phyloP scores from a whole-genome alignment of 1,140 invertebrate species.

The Diachasmimorpha longicaudata region DNA sequence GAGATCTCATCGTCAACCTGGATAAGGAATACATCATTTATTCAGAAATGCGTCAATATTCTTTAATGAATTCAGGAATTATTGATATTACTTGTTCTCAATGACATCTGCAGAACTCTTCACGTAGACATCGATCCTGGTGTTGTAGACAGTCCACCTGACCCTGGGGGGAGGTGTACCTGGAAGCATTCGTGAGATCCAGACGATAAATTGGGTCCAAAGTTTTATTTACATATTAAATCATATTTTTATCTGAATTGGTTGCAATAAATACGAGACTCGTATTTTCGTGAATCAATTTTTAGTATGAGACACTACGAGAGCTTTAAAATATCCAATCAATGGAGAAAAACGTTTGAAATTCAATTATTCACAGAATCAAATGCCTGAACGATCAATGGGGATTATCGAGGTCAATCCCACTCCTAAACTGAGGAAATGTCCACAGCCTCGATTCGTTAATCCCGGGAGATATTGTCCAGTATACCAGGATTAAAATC shows the following conservation, averaged over 20 bases:
- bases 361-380: not conserved
- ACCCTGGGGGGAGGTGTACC: conserved; percentile 65
- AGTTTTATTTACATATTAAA: too few relatives aligned
- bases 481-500: conserved; percentile 49
- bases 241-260: too few relatives aligned
- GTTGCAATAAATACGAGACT: too few relatives aligned
- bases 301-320: too few relatives aligned
- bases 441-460: conserved; percentile 10
- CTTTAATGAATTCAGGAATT: conserved; percentile 9
- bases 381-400: not conserved
- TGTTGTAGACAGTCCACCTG: conserved; percentile 73
- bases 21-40: conserved; percentile 22
- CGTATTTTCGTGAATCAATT: too few relatives aligned
- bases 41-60: conserved; percentile 8
- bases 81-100: conserved; percentile 68
- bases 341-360: too few relatives aligned
- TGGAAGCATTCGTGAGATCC: conserved; percentile 41
- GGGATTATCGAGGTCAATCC: not conserved
- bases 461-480: conserved; percentile 47
- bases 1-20: conserved; percentile 73
- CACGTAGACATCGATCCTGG: conserved; percentile 76
- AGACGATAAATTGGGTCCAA: not conserved
- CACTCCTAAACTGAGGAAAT: not conserved
- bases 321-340: too few relatives aligned
- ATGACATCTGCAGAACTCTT: conserved; percentile 83